These are phyloP conservation scores for Mirounga angustirostris DNA, from an alignment of 2,113 vertebrate species.

Conservation along the genomic window DNA sequence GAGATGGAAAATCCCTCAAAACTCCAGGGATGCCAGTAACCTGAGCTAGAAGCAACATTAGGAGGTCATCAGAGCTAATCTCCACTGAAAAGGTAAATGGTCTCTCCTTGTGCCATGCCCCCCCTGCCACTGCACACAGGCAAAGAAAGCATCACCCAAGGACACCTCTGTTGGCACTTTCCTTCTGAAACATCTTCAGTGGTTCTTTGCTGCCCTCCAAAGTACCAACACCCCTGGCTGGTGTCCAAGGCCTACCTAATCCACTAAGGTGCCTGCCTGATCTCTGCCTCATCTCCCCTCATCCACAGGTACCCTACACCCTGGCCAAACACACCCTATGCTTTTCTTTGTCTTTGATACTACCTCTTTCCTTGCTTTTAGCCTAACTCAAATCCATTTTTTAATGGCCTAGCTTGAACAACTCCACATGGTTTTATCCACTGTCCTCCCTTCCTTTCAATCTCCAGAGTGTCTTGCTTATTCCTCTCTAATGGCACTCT, in stretches of 20 bases:
- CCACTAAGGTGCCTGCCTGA: neutral
- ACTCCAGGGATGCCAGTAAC: neutral
- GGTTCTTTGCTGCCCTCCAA: neutral
- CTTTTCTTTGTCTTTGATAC: neutral
- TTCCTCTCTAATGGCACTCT: neutral
- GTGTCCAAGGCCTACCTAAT: neutral
- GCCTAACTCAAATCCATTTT: slow-evolving; percentile 2
- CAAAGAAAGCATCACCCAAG: neutral
- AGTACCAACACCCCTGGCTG: neutral
- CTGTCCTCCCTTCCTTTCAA: neutral
- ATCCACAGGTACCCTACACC: neutral
- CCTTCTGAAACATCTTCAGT: slow-evolving; percentile 23
- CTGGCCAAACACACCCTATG: neutral
- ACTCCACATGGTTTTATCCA: neutral
- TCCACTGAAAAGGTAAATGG: neutral
- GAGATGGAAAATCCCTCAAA: slow-evolving; percentile 18
- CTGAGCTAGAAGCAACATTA: neutral
- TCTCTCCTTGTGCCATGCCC: neutral
- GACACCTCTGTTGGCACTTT: neutral
- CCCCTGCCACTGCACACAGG: neutral
- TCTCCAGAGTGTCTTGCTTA: neutral
- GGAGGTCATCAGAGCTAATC: neutral
- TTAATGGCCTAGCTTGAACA: neutral
- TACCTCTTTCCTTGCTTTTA: neutral
- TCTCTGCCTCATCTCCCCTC: neutral